These are phyloP conservation scores for Phorcus lineatus DNA, from an alignment of 2,888 invertebrate genomes.

Conservation along the genomic window DNA sequence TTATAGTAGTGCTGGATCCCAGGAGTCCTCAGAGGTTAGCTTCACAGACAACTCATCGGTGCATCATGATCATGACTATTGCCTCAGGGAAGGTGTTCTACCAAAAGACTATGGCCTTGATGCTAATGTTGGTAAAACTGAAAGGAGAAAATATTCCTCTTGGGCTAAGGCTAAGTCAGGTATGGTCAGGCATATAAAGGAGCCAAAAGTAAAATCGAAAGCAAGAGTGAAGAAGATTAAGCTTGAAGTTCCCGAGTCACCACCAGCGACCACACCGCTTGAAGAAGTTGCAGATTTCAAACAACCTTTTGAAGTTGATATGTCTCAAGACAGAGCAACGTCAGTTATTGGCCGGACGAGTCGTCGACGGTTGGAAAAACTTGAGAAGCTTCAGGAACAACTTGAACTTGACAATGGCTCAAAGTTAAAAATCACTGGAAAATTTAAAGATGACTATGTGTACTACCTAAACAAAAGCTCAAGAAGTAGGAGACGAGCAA, in stretches of 20 bases:
- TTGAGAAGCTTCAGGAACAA: conserved; percentile 36
- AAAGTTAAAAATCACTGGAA: conserved; percentile 74
- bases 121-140: conserved; percentile 17
- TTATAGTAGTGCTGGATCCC: conserved; percentile 27
- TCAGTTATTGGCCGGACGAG: conserved; percentile 17
- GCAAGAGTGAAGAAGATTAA: conserved; percentile 31
- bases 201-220: conserved; percentile 32
- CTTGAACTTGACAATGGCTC: conserved; percentile 48
- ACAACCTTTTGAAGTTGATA: conserved; percentile 11
- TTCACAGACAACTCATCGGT: conserved; percentile 33
- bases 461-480: conserved; percentile 73
- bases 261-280: neutral
- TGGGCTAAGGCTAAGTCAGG: conserved; percentile 32
- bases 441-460: conserved; percentile 74
- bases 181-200: conserved; percentile 31
- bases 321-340: neutral
- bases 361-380: conserved; percentile 32
- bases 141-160: conserved; percentile 41
- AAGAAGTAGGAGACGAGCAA: conserved; percentile 61
- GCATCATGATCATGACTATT: conserved; percentile 69
- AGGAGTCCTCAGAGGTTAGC: conserved; percentile 25
- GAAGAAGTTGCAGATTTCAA: conserved; percentile 12
- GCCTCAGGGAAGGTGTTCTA: conserved; percentile 38
- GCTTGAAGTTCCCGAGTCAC: neutral
- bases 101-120: neutral